Evolutionary conservation across 2,797 vertebrate species (phyloP), one percentile per base, ranked within the genome.

Genomic region (Cryptoblepharus egeriae): DNA sequence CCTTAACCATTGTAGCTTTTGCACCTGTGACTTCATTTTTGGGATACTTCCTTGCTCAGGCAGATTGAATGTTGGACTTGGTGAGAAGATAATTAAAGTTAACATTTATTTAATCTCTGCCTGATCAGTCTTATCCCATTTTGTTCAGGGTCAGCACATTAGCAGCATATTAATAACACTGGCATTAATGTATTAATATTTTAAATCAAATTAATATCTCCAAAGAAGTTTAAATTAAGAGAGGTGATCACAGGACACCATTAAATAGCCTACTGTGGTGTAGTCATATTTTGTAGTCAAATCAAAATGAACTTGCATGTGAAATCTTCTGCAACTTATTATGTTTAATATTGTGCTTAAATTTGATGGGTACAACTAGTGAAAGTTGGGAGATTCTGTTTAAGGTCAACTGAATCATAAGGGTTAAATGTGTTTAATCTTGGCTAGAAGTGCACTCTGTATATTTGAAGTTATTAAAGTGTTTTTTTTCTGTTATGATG

Each of bases 191-290:
- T 35, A n/a, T 71, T 77, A 71, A 52, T 72, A 77, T 80, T 84
- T 78, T 61, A 84, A 90, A 79, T 35, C 71, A 64, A 10, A 81
- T 65, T 68, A 52, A 68, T 78, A 67, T 11, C 67, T 65, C 32
- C 32, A 76, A 67, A 79, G 65, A 73, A 12, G 15, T 35, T 78
- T 79, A 71, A 85, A 87, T 60, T 55, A 76, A 65, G n/a, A 64
- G 24, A 73, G 5, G 58, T 75, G 28, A 39, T 80, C 74, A 39
- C 75, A 83, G 76, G 79, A 35, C 49, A 55, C 63, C 68, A 32
- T 28, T 28, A 42, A 61, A 63, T 11, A n/a, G 24, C 5, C 42
- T 69, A 24, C 32, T n/a, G 7, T 74, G 35, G 18, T 15, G 24
- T 74, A 26, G 26, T 37, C 60, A 64, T 64, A 73, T 39, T 55